Base-by-base conservation (phyloP, 2,113 vertebrate species). In the Daphoenositta chrysoptera region DNA sequence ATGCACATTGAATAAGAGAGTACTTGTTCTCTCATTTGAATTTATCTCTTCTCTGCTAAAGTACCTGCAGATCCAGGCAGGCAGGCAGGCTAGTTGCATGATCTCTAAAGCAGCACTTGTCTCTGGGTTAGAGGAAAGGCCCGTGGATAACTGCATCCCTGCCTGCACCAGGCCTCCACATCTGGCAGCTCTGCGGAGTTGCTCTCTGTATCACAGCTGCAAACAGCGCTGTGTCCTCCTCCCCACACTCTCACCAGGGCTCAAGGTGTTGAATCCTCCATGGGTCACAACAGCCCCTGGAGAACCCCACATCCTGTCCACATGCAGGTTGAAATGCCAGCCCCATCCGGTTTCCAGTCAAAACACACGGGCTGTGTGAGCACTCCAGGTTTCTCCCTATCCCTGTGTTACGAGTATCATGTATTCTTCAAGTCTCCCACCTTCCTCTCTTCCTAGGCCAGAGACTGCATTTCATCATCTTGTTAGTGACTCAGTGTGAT, bases 21-120 rank as follows among this genome's bases (percentile, higher is more conserved):
- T 78, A 45, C 77, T 92, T 93, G 80, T 91, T 89, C 40, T 89
- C 20, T 22, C 26, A 40, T 94, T 89, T 89, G 77, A 95, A 69
- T 71, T 94, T 96, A 18, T 71, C 16, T 33, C n/a, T 91, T 92
- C 61, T 78, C 39, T 90, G 68, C 33, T 93, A 51, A 83, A 21
- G 12, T 78, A 73, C 44, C 27, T 92, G 47, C 33, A 72, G 58
- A 84, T 71, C 8, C 77, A 83, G 47, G 37, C 51, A 81, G 60
- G 30, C 39, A 54, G 75, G 37, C 66, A 77, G 42, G 30, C 26
- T 65, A 61, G 76, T 31, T 42, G 58, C 9, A 30, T 40, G 27
- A 50, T 16, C 22, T 86, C 15, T 50, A 86, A 88, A 83, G 45
- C 50, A 80, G 21, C 28, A 47, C 21, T 21, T 66, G 66, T 81